Base-by-base conservation (phyloP, 2,797 vertebrate genomes). In the Micromesistius poutassou region DNA sequence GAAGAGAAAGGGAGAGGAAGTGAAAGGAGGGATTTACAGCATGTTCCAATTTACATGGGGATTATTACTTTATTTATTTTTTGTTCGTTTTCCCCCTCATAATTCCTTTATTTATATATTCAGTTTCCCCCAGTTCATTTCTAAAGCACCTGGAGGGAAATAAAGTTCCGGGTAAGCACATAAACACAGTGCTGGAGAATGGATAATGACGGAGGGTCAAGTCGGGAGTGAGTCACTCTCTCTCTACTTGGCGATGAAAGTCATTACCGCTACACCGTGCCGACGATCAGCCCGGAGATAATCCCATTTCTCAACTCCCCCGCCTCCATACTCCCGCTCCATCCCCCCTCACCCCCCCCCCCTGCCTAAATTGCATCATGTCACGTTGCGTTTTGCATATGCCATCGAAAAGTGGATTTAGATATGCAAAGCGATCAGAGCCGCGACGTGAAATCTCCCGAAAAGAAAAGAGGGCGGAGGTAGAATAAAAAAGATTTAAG, bases 141-240 rank as follows among this genome's bases (percentile, higher is more conserved):
- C 80, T 81, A 83, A 88, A 86, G 85, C 86, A 91, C 91, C 89
- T 85, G 88, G 72, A 86, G 88, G 84, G 82, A 90, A 89, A 87
- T 79, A 87, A 85, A 90, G 83, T 81, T 80, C 77, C 72, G 13
- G 77, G 82, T 82, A 80, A 86, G 86, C 70, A 86, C 85, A 89
- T 87, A 87, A 90, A 89, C 84, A 82, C 76, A 81, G 87, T 89
- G 76, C 36, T 87, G 83, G 84, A 4, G 88, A 87, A 89, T 78
- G 74, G 88, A 91, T 91, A 85, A 88, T 85, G 89, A 91, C 89
- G 83, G 84, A 89, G 0, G 91, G 91, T 92, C 91, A 91, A 89
- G 84, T 85, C 84, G 87, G 68, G 88, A 89, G 87, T 86, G 89
- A 91, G 87, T 87, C 88, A 88, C 81, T 76, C 42, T 13, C 42